A percentile compares a stretch with the other conserved stretches of the same genome.
phyloP scores from a whole-genome alignment of 1,140 invertebrate genomes.

The Daktulosphaira vitifoliae region DNA sequence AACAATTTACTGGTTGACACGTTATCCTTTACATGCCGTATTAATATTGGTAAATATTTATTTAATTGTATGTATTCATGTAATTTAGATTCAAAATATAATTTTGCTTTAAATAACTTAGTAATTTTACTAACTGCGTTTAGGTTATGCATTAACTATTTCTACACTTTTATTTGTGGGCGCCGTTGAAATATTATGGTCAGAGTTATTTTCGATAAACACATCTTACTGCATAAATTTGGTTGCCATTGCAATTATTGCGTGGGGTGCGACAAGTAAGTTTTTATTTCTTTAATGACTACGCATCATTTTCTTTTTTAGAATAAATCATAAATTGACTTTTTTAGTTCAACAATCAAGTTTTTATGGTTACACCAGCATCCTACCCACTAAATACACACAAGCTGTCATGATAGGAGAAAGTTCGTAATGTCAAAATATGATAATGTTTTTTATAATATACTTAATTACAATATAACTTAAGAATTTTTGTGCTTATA shows the following conservation, averaged over 20 bases:
- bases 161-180: constrained; percentile 71
- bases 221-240: constrained; percentile 74
- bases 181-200: constrained; percentile 68
- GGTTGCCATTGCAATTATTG: constrained; percentile 70
- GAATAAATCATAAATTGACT: background rate
- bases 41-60: constrained; percentile 67
- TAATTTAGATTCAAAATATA: too few relatives aligned
- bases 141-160: constrained; percentile 74
- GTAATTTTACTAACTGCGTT: constrained; percentile 42
- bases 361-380: constrained; percentile 88
- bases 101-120: too few relatives aligned
- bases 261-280: constrained; percentile 76
- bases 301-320: background rate
- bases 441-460: too few relatives aligned
- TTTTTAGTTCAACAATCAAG: constrained; percentile 75
- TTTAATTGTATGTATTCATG: too few relatives aligned
- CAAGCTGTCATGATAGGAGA: constrained; percentile 91
- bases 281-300: background rate
- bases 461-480: too few relatives aligned
- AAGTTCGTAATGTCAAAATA: constrained; percentile 49
- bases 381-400: constrained; percentile 78
- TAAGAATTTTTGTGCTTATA: too few relatives aligned
- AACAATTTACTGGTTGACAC: constrained; percentile 79
- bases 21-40: constrained; percentile 70
- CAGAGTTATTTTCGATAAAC: constrained; percentile 61